phyloP scores from a whole-genome alignment of 2,797 vertebrate species.

The Macrochelys suwanniensis region DNA sequence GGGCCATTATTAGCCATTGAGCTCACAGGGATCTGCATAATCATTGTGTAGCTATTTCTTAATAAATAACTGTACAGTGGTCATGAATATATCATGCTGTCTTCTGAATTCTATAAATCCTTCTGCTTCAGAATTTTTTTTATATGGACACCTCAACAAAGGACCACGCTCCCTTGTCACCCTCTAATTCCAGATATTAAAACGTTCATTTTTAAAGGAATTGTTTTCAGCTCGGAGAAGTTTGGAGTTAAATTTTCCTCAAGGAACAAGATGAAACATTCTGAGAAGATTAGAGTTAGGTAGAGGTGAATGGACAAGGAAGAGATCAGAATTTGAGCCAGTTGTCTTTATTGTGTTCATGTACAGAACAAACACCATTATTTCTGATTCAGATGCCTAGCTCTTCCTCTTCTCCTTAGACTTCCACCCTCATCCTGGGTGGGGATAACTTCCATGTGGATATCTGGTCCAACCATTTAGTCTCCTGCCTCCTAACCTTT shows the following conservation, averaged over 20 bases:
- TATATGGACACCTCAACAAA: background rate
- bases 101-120: background rate
- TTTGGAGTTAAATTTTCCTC: background rate
- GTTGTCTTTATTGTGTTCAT: background rate
- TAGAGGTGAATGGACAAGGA: background rate
- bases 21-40: background rate
- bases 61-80: background rate
- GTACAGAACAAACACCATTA: background rate
- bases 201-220: background rate
- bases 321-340: background rate
- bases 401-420: background rate
- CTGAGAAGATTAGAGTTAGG: background rate
- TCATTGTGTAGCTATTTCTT: background rate
- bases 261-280: background rate
- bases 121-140: background rate
- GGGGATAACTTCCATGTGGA: background rate
- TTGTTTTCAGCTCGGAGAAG: background rate
- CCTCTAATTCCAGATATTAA: background rate
- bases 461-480: background rate
- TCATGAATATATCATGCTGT: background rate
- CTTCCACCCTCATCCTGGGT: background rate
- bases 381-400: background rate
- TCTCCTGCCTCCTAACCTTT: background rate
- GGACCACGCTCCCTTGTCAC: rapidly evolving
- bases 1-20: background rate